Base-by-base conservation (phyloP, 2,888 invertebrate genomes). In the Chymomyza fuscimana region DNA sequence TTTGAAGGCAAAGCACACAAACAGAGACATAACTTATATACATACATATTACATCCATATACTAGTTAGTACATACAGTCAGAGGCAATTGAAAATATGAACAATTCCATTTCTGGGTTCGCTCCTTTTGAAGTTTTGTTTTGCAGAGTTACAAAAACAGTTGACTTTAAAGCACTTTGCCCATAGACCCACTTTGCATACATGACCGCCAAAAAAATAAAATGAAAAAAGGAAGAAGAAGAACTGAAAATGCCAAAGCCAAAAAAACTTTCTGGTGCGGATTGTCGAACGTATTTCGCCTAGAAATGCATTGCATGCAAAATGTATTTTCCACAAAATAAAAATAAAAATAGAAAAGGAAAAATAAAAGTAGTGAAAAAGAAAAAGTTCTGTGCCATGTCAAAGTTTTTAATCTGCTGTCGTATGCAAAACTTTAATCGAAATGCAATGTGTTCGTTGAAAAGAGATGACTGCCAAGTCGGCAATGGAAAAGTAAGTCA, bases 391-490 rank as follows among this genome's bases (percentile, higher is more conserved):
- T 69, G 62, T 36, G 19, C 52, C 63, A 59, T 63, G 63, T 70
- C 22, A 79, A 85, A 85, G 87, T 88, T 88, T 87, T 88, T 85
- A 85, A 88, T 85, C 85, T 84, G 85, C 77, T 50, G 50, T 10
- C 77, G 74, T 80, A 87, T 81, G 81, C 82, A 77, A 88, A 85
- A 85, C 85, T 88, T 86, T 82, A 82, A 86, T 84, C 85, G 87
- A 83, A 87, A 85, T 71, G 81, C 76, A 76, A 46, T 46, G 40
- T 73, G 56, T 64, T 9, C 61, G 19, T 36, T 32, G 72, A 69
- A 73, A 73, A 32, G 63, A 81, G 40, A 15, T 12, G 12, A 15
- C 2, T 46, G 40, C 40, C 40, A 46, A 46, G 40, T 12, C 40
- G 12, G 40, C 40, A 46, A 7, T 12, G 40, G 40, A 46, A 46